Conservation (phyloP, 2,113 vertebrate genomes). For the Phyllopteryx taeniolatus region DNA sequence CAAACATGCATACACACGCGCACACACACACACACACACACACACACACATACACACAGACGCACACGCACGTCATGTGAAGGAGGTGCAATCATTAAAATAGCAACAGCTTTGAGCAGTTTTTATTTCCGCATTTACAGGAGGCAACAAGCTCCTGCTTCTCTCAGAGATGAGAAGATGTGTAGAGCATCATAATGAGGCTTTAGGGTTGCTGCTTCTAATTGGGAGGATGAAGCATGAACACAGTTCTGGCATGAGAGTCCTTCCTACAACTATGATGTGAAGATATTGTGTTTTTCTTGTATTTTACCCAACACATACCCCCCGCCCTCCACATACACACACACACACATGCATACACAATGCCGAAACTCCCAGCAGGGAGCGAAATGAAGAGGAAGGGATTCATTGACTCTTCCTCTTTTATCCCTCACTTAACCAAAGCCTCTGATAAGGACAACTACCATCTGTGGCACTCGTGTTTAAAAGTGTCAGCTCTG, state of each 20-base stretch:
- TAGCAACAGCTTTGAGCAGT: slow-evolving; percentile 43
- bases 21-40: background rate
- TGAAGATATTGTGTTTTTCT: background rate
- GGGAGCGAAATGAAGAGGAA: slow-evolving; percentile 32
- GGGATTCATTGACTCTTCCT: slow-evolving; percentile 40
- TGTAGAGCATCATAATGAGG: slow-evolving; percentile 22
- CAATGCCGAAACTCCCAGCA: slow-evolving; percentile 44
- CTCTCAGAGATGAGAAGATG: slow-evolving; percentile 33
- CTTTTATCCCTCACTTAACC: slow-evolving; percentile 67
- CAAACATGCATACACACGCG: background rate
- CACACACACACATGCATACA: background rate
- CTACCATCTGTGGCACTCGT: slow-evolving; percentile 48
- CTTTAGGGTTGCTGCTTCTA: slow-evolving; percentile 34
- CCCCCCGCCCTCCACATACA: background rate
- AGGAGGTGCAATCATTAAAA: slow-evolving; percentile 41
- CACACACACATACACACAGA: background rate
- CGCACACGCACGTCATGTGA: background rate
- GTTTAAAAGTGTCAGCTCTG: slow-evolving; percentile 55
- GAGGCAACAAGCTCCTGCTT: slow-evolving; percentile 47
- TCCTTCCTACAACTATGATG: background rate
- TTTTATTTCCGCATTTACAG: slow-evolving; percentile 54
- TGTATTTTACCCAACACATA: background rate
- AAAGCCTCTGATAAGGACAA: slow-evolving; percentile 71
- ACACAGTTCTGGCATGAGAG: background rate
- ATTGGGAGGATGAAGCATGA: slow-evolving; percentile 22